A percentile compares a stretch with the other conserved stretches of the same genome.
These are phyloP conservation scores for Clepsis dumicolana DNA, from an alignment of 2,888 invertebrate species.

Conservation along the genomic window DNA sequence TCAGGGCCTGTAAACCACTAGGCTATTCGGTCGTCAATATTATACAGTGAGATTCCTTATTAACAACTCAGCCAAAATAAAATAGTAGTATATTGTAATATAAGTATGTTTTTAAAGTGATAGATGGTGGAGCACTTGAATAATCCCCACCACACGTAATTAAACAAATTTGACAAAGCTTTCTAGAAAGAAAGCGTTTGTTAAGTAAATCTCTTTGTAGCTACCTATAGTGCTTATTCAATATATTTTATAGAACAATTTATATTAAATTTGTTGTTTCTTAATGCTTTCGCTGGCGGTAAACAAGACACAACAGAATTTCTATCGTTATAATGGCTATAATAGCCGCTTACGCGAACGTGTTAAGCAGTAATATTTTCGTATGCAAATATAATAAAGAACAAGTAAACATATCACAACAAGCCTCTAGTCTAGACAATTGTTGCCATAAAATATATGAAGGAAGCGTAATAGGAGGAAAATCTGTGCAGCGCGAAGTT, in stretches of 20 bases:
- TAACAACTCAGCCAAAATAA: too few relatives aligned
- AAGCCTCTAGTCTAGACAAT: neutral
- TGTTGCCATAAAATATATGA: conserved; percentile 8
- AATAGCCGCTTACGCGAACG: too few relatives aligned
- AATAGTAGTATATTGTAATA: too few relatives aligned
- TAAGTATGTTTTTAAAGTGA: too few relatives aligned
- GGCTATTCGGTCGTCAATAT: too few relatives aligned
- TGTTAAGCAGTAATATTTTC: neutral
- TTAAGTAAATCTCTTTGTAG: neutral
- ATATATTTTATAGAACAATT: neutral
- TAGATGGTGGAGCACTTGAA: neutral
- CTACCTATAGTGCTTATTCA: neutral
- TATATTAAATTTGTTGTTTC: neutral
- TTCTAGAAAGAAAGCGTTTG: neutral
- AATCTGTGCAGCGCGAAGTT: conserved; percentile 3
- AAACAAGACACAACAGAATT: too few relatives aligned
- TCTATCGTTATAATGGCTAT: too few relatives aligned
- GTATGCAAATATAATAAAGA: neutral
- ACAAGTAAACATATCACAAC: conserved; percentile 1
- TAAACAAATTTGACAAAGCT: neutral
- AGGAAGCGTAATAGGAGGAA: neutral
- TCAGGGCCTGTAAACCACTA: too few relatives aligned
- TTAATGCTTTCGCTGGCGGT: too few relatives aligned
- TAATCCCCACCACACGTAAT: neutral
- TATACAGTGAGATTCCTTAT: too few relatives aligned